These are phyloP conservation scores for Neodiprion lecontei DNA, from an alignment of 1,140 invertebrate genomes.

Conservation along the genomic window DNA sequence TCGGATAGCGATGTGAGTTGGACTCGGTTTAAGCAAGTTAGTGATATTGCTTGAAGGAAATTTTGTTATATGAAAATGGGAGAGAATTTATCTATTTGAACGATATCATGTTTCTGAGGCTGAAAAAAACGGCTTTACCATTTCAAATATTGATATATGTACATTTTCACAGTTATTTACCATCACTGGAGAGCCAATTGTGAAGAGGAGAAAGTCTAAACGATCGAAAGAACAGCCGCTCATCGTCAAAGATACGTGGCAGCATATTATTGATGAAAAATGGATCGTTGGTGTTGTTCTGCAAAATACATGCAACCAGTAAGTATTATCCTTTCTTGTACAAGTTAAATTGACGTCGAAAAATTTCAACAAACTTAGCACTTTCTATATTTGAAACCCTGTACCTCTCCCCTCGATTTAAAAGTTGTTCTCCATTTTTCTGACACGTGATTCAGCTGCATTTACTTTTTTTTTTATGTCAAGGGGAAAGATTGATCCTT, in stretches of 20 bases:
- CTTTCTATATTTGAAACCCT: no score
- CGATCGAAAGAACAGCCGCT: constrained; percentile 19
- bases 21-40: background rate
- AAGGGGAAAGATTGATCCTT: no score
- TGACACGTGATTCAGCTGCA: no score
- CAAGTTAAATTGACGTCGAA: background rate
- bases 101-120: constrained; percentile 20
- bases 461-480: no score
- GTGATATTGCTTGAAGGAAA: background rate
- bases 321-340: constrained; percentile 29
- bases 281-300: constrained; percentile 50
- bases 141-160: background rate
- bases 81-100: constrained; percentile 11
- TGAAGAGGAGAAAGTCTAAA: constrained; percentile 31
- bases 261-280: constrained; percentile 43
- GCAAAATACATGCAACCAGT: constrained; percentile 42
- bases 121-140: background rate
- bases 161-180: constrained; percentile 36
- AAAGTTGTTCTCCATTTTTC: no score
- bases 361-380: no score
- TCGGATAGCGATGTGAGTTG: constrained; percentile 43
- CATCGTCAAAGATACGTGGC: constrained; percentile 37
- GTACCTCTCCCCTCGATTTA: no score
- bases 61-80: constrained; percentile 5
- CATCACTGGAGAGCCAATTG: constrained; percentile 34